A percentile compares a stretch with the other conserved stretches of the same genome.
These are phyloP conservation scores for Ascidia mentula DNA, from an alignment of 23 tunicate genomes.

Conservation along the genomic window DNA sequence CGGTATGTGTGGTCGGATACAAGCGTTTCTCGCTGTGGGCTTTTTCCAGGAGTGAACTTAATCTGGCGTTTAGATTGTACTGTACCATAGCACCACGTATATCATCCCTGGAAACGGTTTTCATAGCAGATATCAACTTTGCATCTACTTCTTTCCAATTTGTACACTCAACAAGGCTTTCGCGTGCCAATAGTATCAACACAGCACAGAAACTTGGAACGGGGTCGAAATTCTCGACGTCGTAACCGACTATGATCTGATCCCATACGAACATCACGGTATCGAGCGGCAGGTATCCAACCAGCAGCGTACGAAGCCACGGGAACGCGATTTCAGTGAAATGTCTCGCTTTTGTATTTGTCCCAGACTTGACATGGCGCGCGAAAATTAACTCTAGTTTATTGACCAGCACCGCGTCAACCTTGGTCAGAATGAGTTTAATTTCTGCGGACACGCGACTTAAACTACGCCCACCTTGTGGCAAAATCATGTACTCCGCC, in stretches of 20 bases:
- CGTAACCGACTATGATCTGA: slow-evolving; percentile 44
- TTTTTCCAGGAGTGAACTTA: neutral
- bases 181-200: slow-evolving; percentile 18
- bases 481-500: slow-evolving; percentile 30
- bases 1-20: slow-evolving; percentile 29
- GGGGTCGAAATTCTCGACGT: slow-evolving; percentile 42
- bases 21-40: neutral
- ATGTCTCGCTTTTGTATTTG: neutral
- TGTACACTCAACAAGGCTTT: slow-evolving; percentile 9
- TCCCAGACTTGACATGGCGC: neutral
- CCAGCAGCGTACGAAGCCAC: slow-evolving; percentile 46
- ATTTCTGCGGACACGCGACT: slow-evolving; percentile 12
- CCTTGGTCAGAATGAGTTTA: neutral
- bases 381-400: slow-evolving; percentile 7
- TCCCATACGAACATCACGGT: slow-evolving; percentile 70
- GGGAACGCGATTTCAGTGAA: slow-evolving; percentile 30
- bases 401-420: slow-evolving; percentile 24
- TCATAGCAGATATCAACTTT: slow-evolving; percentile 5
- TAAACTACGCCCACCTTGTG: slow-evolving; percentile 21
- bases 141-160: slow-evolving; percentile 40
- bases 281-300: slow-evolving; percentile 63
- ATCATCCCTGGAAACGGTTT: neutral
- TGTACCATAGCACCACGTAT: slow-evolving; percentile 21
- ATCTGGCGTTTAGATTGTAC: neutral
- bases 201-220: slow-evolving; percentile 46